Evolutionary conservation across 2,888 invertebrate genomes (phyloP).

Genomic region (Embidobia sp.): DNA sequence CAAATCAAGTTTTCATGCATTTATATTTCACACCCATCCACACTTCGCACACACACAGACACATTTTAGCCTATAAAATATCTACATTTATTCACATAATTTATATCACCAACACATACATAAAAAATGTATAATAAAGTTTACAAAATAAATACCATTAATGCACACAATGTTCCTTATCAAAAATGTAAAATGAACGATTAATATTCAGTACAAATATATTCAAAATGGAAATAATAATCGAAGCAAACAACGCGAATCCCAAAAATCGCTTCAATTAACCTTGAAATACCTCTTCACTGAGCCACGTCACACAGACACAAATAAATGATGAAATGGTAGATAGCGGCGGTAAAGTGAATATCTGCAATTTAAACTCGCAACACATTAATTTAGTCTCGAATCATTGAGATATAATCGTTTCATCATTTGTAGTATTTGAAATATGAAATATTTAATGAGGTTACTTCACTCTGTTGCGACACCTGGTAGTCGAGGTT

Average conservation of each 20-base stretch:
- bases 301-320: slow-evolving; percentile 12
- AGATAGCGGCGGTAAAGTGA: slow-evolving; percentile 12
- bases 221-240: slow-evolving; percentile 9
- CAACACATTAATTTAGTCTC: slow-evolving; percentile 24
- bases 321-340: slow-evolving; percentile 24
- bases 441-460: slow-evolving; percentile 35
- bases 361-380: slow-evolving; percentile 35
- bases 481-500: slow-evolving; percentile 11
- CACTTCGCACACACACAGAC: too few species aligned
- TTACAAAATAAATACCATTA: too few species aligned
- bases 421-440: slow-evolving; percentile 21
- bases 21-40: too few species aligned
- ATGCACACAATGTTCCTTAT: too few species aligned
- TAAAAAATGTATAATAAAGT: too few species aligned
- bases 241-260: not conserved
- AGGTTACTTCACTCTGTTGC: slow-evolving; percentile 25
- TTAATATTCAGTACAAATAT: too few species aligned
- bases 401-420: slow-evolving; percentile 16
- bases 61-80: too few species aligned
- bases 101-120: too few species aligned
- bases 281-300: slow-evolving; percentile 18
- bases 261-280: not conserved
- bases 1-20: too few species aligned
- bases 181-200: too few species aligned
- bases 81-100: too few species aligned